Conservation (phyloP, 2,888 invertebrate species). For the Hylaea fasciaria region DNA sequence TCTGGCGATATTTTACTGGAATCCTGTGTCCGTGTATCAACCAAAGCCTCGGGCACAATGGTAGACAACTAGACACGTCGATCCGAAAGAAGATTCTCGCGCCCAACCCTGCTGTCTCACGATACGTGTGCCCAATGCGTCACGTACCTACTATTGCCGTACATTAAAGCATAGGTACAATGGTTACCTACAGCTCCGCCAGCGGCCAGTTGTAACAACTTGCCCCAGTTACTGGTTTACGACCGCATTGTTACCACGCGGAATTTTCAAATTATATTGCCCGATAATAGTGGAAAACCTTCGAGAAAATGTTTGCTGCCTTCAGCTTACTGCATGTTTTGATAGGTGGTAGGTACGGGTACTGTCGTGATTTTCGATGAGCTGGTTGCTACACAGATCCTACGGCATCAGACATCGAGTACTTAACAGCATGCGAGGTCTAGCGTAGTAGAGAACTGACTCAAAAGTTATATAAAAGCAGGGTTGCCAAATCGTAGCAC, state of each 20-base stretch:
- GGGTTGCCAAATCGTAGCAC: too few relatives aligned
- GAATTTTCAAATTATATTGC: slow-evolving; percentile 53
- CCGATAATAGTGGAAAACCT: slow-evolving; percentile 46
- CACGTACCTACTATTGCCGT: background rate
- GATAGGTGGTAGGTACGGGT: background rate
- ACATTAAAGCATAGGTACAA: slow-evolving; percentile 1
- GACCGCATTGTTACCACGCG: slow-evolving; percentile 54
- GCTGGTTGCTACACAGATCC: too few relatives aligned
- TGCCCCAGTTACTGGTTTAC: slow-evolving; percentile 56
- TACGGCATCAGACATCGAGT: too few relatives aligned
- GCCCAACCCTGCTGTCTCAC: too few relatives aligned
- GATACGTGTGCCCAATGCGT: background rate
- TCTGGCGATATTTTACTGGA: too few relatives aligned
- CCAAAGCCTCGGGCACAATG: too few relatives aligned
- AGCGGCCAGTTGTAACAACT: slow-evolving; percentile 38
- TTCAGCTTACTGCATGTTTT: background rate
- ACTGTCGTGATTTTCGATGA: background rate
- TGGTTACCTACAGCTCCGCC: slow-evolving; percentile 11
- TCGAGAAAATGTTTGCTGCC: slow-evolving; percentile 4
- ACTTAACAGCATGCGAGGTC: too few relatives aligned
- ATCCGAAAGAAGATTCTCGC: too few relatives aligned
- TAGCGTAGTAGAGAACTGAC: too few relatives aligned
- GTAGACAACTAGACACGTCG: too few relatives aligned
- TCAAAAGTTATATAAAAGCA: too few relatives aligned
- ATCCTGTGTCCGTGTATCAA: too few relatives aligned